Conservation (phyloP, 2,888 invertebrate genomes). For the Harpalus rubripes region DNA sequence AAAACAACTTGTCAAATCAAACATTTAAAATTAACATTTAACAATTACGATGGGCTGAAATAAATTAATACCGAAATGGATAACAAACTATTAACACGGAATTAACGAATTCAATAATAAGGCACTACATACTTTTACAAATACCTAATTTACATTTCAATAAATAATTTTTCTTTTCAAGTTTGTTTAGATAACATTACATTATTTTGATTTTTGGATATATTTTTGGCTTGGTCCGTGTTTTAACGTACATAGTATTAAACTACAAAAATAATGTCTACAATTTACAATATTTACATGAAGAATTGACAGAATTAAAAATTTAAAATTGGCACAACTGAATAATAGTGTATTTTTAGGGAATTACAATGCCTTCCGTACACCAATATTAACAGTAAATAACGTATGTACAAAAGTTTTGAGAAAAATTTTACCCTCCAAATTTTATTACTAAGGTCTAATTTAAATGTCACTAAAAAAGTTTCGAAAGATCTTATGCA, state of each 20-base stretch:
- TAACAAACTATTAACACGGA: background rate
- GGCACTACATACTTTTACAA: background rate
- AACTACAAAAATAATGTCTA: background rate
- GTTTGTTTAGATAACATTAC: background rate
- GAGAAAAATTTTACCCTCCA: no score
- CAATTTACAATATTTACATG: background rate
- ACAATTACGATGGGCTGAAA: constrained; percentile 11
- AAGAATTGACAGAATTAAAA: background rate
- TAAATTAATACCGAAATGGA: constrained; percentile 5
- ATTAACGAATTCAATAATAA: background rate
- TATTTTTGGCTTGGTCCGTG: background rate
- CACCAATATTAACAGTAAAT: background rate
- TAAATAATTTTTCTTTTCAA: background rate
- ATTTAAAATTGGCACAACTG: background rate
- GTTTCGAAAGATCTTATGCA: no score
- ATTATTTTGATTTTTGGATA: background rate
- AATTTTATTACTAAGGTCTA: no score
- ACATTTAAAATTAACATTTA: background rate
- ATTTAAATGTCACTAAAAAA: no score
- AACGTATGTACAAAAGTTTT: no score
- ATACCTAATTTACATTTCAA: constrained; percentile 3
- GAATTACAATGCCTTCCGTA: no score
- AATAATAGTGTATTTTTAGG: background rate
- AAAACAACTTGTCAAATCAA: constrained; percentile 13
- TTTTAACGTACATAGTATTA: background rate